Percentiles rank a stretch among this genome's conserved stretches.
Conservation (phyloP, 1,140 invertebrate genomes). For the Achatina immaculata region DNA sequence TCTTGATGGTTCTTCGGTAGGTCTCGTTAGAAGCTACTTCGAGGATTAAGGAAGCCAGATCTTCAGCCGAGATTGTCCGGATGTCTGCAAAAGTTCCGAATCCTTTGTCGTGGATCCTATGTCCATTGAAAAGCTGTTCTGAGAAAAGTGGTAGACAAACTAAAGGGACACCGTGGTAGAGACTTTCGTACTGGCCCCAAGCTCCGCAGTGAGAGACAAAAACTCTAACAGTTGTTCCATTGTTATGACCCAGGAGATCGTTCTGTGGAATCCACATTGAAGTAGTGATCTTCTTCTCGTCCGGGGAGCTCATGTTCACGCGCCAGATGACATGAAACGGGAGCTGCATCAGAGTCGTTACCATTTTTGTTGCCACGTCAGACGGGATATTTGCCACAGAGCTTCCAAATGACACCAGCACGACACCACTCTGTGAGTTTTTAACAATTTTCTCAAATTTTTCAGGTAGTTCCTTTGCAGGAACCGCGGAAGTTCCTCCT, state of each 20-base stretch:
- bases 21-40: constrained; percentile 33
- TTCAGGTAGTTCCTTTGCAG: constrained; percentile 27
- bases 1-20: neutral
- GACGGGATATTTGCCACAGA: constrained; percentile 18
- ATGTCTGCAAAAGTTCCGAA: constrained; percentile 37
- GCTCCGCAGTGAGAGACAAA: constrained; percentile 60
- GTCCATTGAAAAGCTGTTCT: constrained; percentile 46
- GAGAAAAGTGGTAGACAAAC: constrained; percentile 78
- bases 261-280: constrained; percentile 44
- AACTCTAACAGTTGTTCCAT: constrained; percentile 35
- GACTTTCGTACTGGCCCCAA: constrained; percentile 51
- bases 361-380: constrained; percentile 31
- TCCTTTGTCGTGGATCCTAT: constrained; percentile 40
- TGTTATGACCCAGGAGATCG: constrained; percentile 38
- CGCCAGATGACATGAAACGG: constrained; percentile 29
- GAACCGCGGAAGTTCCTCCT: constrained; percentile 42
- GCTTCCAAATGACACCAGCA: constrained; percentile 49
- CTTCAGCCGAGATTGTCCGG: constrained; percentile 24
- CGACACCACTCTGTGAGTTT: constrained; percentile 31
- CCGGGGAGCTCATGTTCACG: constrained; percentile 15
- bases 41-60: constrained; percentile 29
- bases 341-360: constrained; percentile 21
- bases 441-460: constrained; percentile 37
- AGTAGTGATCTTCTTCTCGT: constrained; percentile 23
- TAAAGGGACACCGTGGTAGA: constrained; percentile 55